Conservation (phyloP, 2,113 vertebrate species). For the Bubo bubo region DNA sequence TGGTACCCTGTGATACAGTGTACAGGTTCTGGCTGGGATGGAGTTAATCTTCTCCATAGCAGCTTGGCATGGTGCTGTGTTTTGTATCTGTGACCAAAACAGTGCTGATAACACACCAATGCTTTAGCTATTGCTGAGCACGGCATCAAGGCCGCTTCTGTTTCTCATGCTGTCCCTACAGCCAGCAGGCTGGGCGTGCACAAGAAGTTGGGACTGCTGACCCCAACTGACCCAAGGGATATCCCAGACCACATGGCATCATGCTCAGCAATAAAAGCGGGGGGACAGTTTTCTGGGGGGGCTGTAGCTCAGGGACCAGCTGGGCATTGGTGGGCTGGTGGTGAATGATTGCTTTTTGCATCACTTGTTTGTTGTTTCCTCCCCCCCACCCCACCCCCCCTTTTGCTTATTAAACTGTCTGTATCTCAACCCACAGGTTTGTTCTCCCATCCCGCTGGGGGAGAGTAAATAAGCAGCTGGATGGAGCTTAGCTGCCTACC, state of each 20-base stretch:
- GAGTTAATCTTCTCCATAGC: background rate
- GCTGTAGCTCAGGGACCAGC: accelerated
- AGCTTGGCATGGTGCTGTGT: background rate
- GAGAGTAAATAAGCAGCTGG: background rate
- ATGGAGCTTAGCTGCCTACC: background rate
- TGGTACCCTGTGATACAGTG: background rate
- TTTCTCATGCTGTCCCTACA: background rate
- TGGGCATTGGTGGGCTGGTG: background rate
- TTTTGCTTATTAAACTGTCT: background rate
- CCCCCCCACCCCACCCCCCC: no score
- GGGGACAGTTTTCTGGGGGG: background rate
- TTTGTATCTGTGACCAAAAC: background rate
- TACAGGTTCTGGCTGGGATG: background rate
- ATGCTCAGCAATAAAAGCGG: background rate
- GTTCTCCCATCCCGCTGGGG: background rate
- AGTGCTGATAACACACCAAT: background rate
- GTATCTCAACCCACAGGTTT: background rate
- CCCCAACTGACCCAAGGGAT: background rate
- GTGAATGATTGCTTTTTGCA: background rate
- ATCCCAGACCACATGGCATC: background rate
- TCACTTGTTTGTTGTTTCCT: background rate
- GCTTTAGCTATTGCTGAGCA: background rate
- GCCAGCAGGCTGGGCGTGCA: background rate
- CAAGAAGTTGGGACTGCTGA: background rate
- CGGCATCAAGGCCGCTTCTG: background rate